Base-by-base conservation (phyloP, 1,140 invertebrate species). In the Nilaparvata lugens region DNA sequence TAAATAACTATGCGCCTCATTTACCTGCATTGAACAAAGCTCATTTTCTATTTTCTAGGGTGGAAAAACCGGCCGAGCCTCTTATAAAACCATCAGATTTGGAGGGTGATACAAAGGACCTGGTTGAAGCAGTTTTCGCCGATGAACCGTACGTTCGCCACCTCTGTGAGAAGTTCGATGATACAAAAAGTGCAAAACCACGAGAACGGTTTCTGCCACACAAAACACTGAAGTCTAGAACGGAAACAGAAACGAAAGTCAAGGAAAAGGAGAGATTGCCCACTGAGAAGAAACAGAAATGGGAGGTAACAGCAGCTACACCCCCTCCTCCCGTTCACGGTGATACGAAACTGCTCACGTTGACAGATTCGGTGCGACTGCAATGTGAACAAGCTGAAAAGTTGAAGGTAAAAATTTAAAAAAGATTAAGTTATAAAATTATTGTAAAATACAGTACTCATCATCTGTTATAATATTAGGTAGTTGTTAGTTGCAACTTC, bases 261-360 rank as follows among this genome's bases (percentile, higher is more conserved):
- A 79, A 80, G 56, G 52, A 71, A 5, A 75, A 45, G 80, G 55
- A 51, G 14, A 48, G 28, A 31, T 48, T 40, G 35, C 5, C 19
- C 11, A 60, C 21, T 4, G 83, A 81, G 60, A 78, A 75, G 51
- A 63, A 77, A 52, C 81, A 81, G 70, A 65, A 82, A 67, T 86
- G 84, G 83, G 85, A 87, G 72, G 71, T 82, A 3, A 86, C 84
- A 2, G 81, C 85, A 38, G 85, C 85, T 14, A 86, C 85, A n/a
- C 85, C 77, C 43, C 76, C 76, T 19, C 57, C 63, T 9, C 73
- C 71, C 60, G 64, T 81, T 53, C 77, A 82, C 66, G 79, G 76
- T 58, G 74, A 79, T 58, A 73, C 73, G 4, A 80, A 83, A 72
- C 59, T 74, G 28, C 69, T 85, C 54, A 75, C 66, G 58, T 69